Evolutionary conservation across 64 coral and sea anemone genomes (phyloP).

Genomic region (Stylophora pistillata): DNA sequence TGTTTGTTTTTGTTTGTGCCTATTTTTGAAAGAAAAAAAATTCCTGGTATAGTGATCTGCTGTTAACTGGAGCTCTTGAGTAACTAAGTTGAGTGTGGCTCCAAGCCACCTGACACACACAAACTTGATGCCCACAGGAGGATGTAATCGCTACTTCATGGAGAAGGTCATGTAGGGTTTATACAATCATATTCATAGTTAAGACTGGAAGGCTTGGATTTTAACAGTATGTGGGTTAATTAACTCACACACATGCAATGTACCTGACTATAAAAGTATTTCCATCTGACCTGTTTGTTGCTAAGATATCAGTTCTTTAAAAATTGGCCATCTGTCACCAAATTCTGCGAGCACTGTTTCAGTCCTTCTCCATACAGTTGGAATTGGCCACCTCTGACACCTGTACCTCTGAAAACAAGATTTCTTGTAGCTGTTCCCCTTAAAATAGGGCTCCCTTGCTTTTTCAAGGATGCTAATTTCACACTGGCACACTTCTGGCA

Average conservation of each 20-base stretch:
- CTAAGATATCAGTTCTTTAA: background rate
- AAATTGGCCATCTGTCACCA: constrained; percentile 11
- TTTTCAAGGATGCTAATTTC: background rate
- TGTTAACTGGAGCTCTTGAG: too few relatives aligned
- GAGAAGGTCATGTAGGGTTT: too few relatives aligned
- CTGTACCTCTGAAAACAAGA: background rate
- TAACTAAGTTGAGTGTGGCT: too few relatives aligned
- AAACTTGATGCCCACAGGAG: too few relatives aligned
- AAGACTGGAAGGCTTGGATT: background rate
- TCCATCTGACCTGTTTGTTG: constrained; percentile 14
- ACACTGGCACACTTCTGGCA: background rate
- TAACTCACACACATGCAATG: too few relatives aligned
- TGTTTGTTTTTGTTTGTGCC: too few relatives aligned
- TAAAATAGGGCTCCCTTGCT: background rate
- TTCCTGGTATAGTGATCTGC: too few relatives aligned
- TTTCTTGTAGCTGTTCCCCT: constrained; percentile 8
- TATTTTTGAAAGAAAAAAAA: too few relatives aligned
- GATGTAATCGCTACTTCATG: too few relatives aligned
- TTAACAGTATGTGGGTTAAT: background rate
- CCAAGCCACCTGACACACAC: too few relatives aligned
- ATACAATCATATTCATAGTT: too few relatives aligned
- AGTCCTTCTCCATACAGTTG: constrained; percentile 26
- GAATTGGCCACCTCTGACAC: background rate
- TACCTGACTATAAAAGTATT: too few relatives aligned
- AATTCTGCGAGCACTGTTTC: background rate